phyloP scores from a whole-genome alignment of 1,140 invertebrate genomes.

The Andricus grossulariae region DNA sequence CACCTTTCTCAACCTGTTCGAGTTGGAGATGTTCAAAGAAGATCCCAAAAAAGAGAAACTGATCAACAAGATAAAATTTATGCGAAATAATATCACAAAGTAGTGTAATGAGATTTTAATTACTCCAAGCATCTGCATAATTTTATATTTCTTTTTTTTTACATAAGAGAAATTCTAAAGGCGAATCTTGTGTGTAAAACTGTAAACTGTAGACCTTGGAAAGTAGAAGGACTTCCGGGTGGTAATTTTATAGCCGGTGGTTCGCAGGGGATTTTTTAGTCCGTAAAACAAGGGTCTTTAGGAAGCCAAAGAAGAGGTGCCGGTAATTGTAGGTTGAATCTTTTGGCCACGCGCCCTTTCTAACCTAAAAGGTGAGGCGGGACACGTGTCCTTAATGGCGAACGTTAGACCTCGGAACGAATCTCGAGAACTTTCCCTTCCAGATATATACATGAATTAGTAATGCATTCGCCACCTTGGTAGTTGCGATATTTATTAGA shows the following conservation, averaged over 20 bases:
- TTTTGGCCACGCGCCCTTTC: slow-evolving; percentile 56
- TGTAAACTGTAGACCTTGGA: neutral
- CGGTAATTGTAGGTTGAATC: slow-evolving; percentile 59
- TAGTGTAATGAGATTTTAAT: neutral
- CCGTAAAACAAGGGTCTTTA: slow-evolving; percentile 48
- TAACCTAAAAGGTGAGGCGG: slow-evolving; percentile 56
- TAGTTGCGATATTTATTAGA: too few species aligned
- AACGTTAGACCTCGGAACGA: slow-evolving; percentile 24
- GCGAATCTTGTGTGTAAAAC: neutral
- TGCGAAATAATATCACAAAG: neutral
- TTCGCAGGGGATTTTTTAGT: slow-evolving; percentile 56
- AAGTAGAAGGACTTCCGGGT: slow-evolving; percentile 3
- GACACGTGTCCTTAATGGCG: slow-evolving; percentile 57
- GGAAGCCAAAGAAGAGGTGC: slow-evolving; percentile 52
- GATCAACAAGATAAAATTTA: neutral
- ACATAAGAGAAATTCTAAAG: too few species aligned
- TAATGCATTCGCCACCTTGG: slow-evolving; percentile 38
- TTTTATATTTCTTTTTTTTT: too few species aligned
- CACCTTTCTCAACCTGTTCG: neutral
- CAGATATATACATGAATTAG: slow-evolving; percentile 48
- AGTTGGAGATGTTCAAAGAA: neutral
- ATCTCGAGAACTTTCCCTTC: slow-evolving; percentile 33
- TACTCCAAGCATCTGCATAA: neutral
- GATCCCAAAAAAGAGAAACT: neutral
- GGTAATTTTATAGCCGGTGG: slow-evolving; percentile 44